phyloP scores from a whole-genome alignment of 2,797 vertebrate species.

The Muscicapa striata region DNA sequence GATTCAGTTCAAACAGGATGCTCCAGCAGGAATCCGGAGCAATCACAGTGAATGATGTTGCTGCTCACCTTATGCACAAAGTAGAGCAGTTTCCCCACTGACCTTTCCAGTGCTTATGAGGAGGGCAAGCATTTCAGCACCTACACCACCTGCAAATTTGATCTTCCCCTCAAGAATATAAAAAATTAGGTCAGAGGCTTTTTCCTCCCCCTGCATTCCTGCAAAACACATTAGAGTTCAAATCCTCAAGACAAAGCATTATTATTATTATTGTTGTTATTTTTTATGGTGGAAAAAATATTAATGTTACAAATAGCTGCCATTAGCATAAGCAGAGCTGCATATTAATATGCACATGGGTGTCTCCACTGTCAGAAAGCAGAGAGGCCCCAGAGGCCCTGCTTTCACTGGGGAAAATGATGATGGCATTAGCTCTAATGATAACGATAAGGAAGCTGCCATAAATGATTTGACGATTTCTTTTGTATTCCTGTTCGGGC shows the following conservation, averaged over 20 bases:
- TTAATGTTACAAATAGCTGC: conserved; percentile 78
- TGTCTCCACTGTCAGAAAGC: conserved; percentile 72
- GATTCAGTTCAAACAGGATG: not conserved
- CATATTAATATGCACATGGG: conserved; percentile 75
- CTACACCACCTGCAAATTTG: conserved; percentile 17
- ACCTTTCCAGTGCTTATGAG: not conserved
- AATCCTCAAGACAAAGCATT: conserved; percentile 78
- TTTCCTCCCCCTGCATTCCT: conserved; percentile 30
- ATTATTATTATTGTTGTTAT: conserved; percentile 61
- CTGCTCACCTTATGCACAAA: not conserved
- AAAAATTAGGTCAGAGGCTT: conserved; percentile 69
- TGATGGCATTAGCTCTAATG: conserved; percentile 68
- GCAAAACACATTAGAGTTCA: conserved; percentile 73
- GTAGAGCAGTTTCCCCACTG: not conserved
- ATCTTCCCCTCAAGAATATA: conserved; percentile 21
- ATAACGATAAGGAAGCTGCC: conserved; percentile 67
- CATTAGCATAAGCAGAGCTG: conserved; percentile 71
- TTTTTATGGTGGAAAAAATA: conserved; percentile 77
- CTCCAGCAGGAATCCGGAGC: not conserved
- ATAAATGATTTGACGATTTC: conserved; percentile 65
- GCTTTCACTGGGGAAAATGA: conserved; percentile 74
- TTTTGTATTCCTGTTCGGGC: conserved; percentile 48
- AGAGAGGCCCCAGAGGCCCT: conserved; percentile 72
- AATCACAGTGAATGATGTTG: not conserved
- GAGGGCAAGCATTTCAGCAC: not conserved